phyloP scores from a whole-genome alignment of 2,113 vertebrate species.

The Rhodinocichla rosea region DNA sequence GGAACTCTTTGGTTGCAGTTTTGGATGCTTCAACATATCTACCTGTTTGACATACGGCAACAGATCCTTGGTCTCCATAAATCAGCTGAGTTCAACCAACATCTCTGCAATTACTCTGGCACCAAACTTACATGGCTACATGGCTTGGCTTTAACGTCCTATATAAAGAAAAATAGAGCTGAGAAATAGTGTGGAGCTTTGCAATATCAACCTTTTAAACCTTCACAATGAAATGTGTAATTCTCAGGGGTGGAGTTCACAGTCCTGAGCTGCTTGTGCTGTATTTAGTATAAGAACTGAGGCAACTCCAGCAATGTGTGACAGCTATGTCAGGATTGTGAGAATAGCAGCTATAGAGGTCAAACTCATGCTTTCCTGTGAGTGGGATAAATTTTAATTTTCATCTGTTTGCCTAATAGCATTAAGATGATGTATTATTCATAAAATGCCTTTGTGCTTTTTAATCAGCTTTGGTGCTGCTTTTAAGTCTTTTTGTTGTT shows the following conservation, averaged over 20 bases:
- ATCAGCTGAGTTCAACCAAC: background rate
- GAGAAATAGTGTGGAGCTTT: background rate
- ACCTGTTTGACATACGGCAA: background rate
- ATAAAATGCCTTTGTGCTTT: background rate
- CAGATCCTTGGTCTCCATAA: background rate
- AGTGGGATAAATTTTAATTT: background rate
- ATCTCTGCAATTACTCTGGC: background rate
- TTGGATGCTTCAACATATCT: background rate
- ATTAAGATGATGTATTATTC: background rate
- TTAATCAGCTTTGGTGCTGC: background rate
- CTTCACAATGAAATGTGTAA: background rate
- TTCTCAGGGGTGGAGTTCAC: background rate
- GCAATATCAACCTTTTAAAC: background rate
- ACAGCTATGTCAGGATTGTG: background rate
- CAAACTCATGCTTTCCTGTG: background rate
- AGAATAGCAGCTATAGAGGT: background rate
- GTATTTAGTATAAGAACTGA: background rate
- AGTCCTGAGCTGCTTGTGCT: background rate
- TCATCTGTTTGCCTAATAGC: background rate
- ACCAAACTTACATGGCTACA: background rate
- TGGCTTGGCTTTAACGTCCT: background rate
- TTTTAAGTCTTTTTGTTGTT: background rate
- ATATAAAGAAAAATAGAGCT: background rate
- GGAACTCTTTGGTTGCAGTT: background rate
- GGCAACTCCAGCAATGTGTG: background rate